Base-by-base conservation (phyloP, 2,113 vertebrate genomes). In the Gymnobelideus leadbeateri region DNA sequence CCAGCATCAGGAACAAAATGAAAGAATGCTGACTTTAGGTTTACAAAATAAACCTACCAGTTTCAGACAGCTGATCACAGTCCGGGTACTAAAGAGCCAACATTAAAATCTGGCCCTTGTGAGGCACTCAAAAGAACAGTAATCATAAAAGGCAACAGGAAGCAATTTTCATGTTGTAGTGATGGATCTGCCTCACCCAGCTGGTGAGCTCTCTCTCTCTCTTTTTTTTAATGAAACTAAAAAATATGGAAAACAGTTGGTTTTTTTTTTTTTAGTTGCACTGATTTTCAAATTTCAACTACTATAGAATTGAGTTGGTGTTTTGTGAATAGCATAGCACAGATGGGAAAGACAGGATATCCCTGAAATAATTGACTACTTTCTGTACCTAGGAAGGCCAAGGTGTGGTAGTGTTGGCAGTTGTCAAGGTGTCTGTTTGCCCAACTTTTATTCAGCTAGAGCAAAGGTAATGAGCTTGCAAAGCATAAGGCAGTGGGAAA, bases 341-440 rank as follows among this genome's bases (percentile, higher is more conserved):
- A 92, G 49, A 94, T 51, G 52, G 23, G 95, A 95, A 6, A 97
- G 47, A 95, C 95, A 93, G 92, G 0, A 96, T 92, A 47, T 95
- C 92, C 92, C 96, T 97, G 94, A 98, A 98, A 97, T 95, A 94
- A 96, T 1, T 95, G 95, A 96, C 89, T 94, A 93, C 68, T 91
- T 96, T 98, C 23, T 95, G 90, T 94, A 49, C 97, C 90, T 91
- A 96, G 94, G 94, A 97, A 98, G 97, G 94, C 91, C 96, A 97
- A 98, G 97, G 98, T 51, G 93, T 98, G 98, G 94, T 98, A 95
- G 28, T 93, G 52, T 96, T 96, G 95, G 96, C 96, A 98, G 97
- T 95, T 98, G 95, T 97, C 94, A 97, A 91, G 91, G 93, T 96
- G 89, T 96, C 92, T 98, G 95, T 95, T 97, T 98, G 96, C 24